Percentiles rank a stretch among this genome's conserved stretches.
Conservation (phyloP, 2,888 invertebrate species). For the Trisateles emortualis region DNA sequence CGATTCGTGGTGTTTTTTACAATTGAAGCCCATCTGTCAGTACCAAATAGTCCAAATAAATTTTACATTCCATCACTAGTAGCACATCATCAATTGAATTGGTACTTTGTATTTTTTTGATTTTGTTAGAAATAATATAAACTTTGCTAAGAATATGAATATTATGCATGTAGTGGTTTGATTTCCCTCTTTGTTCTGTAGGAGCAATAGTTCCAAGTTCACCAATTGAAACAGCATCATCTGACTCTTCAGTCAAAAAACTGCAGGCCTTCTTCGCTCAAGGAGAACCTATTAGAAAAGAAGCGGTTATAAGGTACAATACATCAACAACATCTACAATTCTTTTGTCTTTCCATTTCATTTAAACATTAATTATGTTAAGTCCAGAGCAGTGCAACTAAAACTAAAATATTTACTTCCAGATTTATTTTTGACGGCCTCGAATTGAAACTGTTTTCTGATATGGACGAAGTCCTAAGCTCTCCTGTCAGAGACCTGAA, state of each 20-base stretch:
- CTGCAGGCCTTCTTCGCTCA: slow-evolving; percentile 91
- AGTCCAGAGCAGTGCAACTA: too few species aligned
- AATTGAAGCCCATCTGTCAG: too few species aligned
- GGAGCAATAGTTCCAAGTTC: slow-evolving; percentile 73
- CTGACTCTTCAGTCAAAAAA: slow-evolving; percentile 88
- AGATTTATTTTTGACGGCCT: slow-evolving; percentile 90
- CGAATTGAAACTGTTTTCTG: slow-evolving; percentile 90
- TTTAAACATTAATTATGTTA: too few species aligned
- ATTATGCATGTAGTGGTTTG: not conserved
- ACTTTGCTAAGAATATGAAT: too few species aligned
- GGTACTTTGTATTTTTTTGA: too few species aligned
- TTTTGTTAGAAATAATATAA: too few species aligned
- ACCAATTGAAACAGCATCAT: slow-evolving; percentile 70
- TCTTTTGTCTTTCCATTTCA: too few species aligned
- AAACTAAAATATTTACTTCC: not conserved
- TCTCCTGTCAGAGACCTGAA: slow-evolving; percentile 91
- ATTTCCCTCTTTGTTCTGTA: slow-evolving; percentile 29
- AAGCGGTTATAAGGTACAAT: slow-evolving; percentile 84
- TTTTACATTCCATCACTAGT: too few species aligned
- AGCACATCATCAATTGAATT: too few species aligned
- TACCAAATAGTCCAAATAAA: too few species aligned
- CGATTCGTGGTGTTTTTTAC: too few species aligned
- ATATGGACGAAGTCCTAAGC: slow-evolving; percentile 91
- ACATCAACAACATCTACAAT: too few species aligned
- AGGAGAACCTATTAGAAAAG: slow-evolving; percentile 88